A percentile compares a stretch with the other conserved stretches of the same genome.
phyloP scores from a whole-genome alignment of 2,797 vertebrate genomes.

The Myotis myotis region DNA sequence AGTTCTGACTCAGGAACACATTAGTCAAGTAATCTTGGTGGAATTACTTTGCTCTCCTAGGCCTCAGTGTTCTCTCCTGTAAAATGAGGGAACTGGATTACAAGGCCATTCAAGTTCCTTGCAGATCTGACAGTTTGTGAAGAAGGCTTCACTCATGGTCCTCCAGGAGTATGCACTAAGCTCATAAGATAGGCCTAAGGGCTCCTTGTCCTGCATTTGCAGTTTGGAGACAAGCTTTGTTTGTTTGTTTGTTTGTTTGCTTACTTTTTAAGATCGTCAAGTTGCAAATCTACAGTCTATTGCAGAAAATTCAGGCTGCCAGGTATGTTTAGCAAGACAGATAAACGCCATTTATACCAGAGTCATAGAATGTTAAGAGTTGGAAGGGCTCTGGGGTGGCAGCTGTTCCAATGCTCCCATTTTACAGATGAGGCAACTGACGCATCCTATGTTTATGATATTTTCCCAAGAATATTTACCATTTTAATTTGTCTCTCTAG shows the following conservation, averaged over 20 bases:
- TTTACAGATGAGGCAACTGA: background rate
- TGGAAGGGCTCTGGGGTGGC: background rate
- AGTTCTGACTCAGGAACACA: background rate
- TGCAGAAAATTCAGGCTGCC: background rate
- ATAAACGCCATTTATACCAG: background rate
- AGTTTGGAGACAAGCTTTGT: background rate
- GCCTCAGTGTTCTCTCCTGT: background rate
- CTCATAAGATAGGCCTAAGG: background rate
- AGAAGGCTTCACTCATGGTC: background rate
- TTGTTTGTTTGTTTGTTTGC: background rate
- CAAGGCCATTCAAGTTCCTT: background rate
- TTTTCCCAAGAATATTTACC: slow-evolving; percentile 5
- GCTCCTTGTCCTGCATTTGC: background rate
- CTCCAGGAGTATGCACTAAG: background rate
- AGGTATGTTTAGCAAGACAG: background rate
- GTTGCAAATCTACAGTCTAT: background rate
- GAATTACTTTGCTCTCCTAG: background rate
- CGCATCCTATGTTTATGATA: background rate
- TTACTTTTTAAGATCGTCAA: background rate
- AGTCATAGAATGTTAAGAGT: background rate
- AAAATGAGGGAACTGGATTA: background rate
- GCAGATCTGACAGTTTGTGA: background rate
- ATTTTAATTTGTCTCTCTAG: background rate
- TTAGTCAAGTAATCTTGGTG: background rate
- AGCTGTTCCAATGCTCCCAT: background rate